Percentiles rank a stretch among this genome's conserved stretches.
Conservation (phyloP, 2,113 vertebrate genomes). For the Bubo blakistoni region DNA sequence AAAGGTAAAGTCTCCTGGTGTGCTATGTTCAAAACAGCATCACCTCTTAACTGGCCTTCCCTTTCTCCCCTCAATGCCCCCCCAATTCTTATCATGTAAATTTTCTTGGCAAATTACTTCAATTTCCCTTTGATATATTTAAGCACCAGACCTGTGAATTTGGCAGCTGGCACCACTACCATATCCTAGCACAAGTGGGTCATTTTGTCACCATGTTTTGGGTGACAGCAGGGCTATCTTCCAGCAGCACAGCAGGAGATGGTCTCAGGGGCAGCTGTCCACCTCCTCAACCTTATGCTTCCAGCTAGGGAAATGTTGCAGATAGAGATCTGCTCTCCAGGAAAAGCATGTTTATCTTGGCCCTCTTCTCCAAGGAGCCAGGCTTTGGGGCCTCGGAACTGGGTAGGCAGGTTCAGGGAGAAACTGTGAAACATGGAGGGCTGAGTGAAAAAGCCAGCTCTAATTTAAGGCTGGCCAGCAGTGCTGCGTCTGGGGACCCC, state of each 20-base stretch:
- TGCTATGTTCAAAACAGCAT: not conserved
- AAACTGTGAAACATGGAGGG: not conserved
- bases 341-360: constrained; percentile 22
- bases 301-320: not conserved
- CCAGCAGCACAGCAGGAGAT: not conserved
- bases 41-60: not conserved
- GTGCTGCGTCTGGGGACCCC: not conserved
- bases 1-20: not conserved
- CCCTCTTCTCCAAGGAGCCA: not conserved
- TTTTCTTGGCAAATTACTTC: not conserved
- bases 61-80: not conserved
- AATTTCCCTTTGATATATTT: not conserved
- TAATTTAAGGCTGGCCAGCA: not conserved
- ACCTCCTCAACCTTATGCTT: not conserved
- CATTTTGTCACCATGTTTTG: not conserved
- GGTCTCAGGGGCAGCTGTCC: not conserved
- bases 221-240: not conserved
- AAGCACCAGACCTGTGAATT: not conserved
- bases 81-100: not conserved
- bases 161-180: not conserved
- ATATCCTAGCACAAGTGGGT: not conserved
- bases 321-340: not conserved
- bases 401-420: not conserved
- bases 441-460: not conserved
- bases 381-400: not conserved